These are phyloP conservation scores for Coronaproctus castanopsis DNA, from an alignment of 2,888 invertebrate genomes.

Conservation along the genomic window DNA sequence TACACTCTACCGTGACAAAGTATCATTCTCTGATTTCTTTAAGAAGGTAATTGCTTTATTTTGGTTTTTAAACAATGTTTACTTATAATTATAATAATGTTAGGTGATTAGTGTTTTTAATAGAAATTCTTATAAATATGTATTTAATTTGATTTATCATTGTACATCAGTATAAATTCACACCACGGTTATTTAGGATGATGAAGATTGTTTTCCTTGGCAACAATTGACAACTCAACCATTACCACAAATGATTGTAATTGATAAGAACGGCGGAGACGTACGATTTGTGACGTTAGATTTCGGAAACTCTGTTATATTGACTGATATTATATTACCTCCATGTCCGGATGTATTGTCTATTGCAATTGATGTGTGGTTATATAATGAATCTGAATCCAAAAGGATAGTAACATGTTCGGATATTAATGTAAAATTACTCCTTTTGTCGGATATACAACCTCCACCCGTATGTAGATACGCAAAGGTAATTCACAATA, in stretches of 20 bases:
- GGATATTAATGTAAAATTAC: constrained; percentile 67
- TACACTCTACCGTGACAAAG: too few relatives aligned
- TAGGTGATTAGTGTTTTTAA: too few relatives aligned
- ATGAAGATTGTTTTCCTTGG: constrained; percentile 28
- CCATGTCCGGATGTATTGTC: constrained; percentile 63
- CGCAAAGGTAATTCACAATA: constrained; percentile 43
- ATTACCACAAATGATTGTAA: constrained; percentile 59
- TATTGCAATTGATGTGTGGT: constrained; percentile 76
- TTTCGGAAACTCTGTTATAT: constrained; percentile 64
- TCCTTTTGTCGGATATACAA: constrained; percentile 71
- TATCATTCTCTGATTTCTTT: too few relatives aligned
- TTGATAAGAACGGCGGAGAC: constrained; percentile 83
- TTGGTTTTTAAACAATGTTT: too few relatives aligned
- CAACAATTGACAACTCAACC: constrained; percentile 58
- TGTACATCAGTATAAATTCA: too few relatives aligned
- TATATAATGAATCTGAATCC: constrained; percentile 65
- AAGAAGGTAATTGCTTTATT: too few relatives aligned
- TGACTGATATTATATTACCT: constrained; percentile 70
- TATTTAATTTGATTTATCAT: too few relatives aligned
- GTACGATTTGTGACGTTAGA: constrained; percentile 79
- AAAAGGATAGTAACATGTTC: constrained; percentile 63
- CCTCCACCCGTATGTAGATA: constrained; percentile 76
- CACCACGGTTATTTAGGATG: too few relatives aligned
- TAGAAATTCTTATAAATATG: too few relatives aligned
- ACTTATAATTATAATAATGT: too few relatives aligned